Conservation (phyloP, 1,140 invertebrate genomes). For the Acromyrmex echinatior region DNA sequence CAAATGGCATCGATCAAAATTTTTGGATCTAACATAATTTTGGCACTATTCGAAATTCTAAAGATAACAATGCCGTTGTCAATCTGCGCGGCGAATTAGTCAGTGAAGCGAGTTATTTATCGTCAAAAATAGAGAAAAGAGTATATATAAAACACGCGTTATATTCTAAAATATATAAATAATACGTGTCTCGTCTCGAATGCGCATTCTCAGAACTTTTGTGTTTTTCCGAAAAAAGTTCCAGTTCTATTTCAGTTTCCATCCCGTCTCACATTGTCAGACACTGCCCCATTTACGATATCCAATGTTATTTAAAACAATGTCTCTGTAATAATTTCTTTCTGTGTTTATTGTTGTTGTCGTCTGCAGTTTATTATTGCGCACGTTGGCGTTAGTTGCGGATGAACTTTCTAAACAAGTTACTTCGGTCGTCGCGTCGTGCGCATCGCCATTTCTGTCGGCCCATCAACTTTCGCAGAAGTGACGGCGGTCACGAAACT, state of each 20-base stretch:
- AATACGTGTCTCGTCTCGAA: background rate
- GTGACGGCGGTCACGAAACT: constrained; percentile 21
- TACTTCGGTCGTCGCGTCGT: background rate
- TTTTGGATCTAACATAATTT: constrained; percentile 3
- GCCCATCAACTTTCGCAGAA: constrained; percentile 33
- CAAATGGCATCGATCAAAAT: constrained; percentile 55
- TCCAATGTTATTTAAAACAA: constrained; percentile 8
- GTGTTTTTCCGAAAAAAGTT: background rate
- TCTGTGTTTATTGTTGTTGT: background rate
- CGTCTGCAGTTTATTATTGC: background rate
- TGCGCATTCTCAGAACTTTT: background rate
- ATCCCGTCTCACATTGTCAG: background rate
- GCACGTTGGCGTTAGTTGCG: background rate
- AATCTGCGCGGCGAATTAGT: background rate
- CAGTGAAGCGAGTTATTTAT: background rate
- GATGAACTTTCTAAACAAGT: background rate
- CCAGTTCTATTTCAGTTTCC: background rate
- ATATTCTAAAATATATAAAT: constrained; percentile 8
- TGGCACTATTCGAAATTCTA: background rate
- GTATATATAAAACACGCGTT: background rate
- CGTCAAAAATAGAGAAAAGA: background rate
- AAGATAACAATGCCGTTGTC: constrained; percentile 8
- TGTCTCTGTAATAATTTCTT: background rate
- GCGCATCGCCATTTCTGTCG: background rate
- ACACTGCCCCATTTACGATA: background rate